Percentiles rank a stretch among this genome's conserved stretches.
These are phyloP conservation scores for Drosophila paramelanica DNA, from an alignment of 2,888 invertebrate genomes.

Conservation along the genomic window DNA sequence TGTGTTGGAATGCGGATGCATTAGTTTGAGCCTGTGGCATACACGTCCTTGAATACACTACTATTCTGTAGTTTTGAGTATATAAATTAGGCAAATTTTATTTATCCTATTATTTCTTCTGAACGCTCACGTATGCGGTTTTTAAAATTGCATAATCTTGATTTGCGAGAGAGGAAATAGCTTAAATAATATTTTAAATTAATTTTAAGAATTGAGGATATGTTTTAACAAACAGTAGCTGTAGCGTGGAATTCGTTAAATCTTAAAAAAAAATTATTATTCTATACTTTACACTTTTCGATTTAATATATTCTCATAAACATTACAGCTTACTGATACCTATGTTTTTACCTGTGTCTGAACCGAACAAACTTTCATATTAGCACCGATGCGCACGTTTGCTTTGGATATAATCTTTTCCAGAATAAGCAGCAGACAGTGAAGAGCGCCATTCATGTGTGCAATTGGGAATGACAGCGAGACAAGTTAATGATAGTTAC, in stretches of 20 bases:
- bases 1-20: not conserved
- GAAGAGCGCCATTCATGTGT: slow-evolving; percentile 14
- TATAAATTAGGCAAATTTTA: too few relatives aligned
- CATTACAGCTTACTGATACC: not conserved
- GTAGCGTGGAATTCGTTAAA: too few relatives aligned
- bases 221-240: too few relatives aligned
- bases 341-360: not conserved
- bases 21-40: not conserved
- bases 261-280: not conserved
- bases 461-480: slow-evolving; percentile 33
- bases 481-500: not conserved
- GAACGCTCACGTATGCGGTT: too few relatives aligned
- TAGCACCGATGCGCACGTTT: slow-evolving; percentile 12
- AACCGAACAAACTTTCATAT: not conserved
- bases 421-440: not conserved
- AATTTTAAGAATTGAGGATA: too few relatives aligned
- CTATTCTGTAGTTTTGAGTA: not conserved
- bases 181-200: too few relatives aligned
- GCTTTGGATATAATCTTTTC: slow-evolving; percentile 20
- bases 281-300: too few relatives aligned
- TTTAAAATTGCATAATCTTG: too few relatives aligned
- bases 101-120: too few relatives aligned
- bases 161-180: too few relatives aligned
- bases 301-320: too few relatives aligned
- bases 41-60: slow-evolving; percentile 1